Percentiles rank a stretch among this genome's conserved stretches.
These are phyloP conservation scores for Caenorhabditis drosophilae DNA, from an alignment of 2,888 invertebrate genomes.

Conservation along the genomic window DNA sequence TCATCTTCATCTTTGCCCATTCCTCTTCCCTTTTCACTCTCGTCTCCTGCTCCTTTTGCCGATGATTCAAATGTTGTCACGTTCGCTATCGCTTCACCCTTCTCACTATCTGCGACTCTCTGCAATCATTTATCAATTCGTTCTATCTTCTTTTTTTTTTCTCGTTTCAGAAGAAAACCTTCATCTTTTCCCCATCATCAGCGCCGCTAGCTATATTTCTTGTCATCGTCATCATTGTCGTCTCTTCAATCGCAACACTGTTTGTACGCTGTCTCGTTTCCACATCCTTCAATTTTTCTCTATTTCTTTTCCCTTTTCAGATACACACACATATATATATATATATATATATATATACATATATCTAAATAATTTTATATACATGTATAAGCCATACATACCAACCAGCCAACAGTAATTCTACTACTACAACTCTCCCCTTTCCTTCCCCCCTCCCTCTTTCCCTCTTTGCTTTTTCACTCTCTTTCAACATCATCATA, in stretches of 20 bases:
- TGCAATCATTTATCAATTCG: neutral
- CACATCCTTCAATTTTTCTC: constrained; percentile 10
- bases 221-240: neutral
- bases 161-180: no score
- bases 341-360: neutral
- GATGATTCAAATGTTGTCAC: no score
- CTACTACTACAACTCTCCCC: no score
- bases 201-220: neutral
- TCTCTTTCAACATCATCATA: no score
- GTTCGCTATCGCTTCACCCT: neutral
- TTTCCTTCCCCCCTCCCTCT: neutral
- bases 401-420: neutral
- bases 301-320: neutral
- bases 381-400: neutral
- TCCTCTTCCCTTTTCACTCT: constrained; percentile 3
- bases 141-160: no score
- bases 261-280: constrained; percentile 8
- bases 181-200: neutral
- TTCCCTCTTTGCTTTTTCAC: no score
- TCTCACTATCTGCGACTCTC: neutral
- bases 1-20: constrained; percentile 9
- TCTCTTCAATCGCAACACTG: neutral
- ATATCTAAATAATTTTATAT: neutral
- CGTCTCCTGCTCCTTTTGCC: neutral
- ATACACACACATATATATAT: neutral